Conservation (phyloP, 2,113 vertebrate genomes). For the Boulengeromyrus knoepffleri region DNA sequence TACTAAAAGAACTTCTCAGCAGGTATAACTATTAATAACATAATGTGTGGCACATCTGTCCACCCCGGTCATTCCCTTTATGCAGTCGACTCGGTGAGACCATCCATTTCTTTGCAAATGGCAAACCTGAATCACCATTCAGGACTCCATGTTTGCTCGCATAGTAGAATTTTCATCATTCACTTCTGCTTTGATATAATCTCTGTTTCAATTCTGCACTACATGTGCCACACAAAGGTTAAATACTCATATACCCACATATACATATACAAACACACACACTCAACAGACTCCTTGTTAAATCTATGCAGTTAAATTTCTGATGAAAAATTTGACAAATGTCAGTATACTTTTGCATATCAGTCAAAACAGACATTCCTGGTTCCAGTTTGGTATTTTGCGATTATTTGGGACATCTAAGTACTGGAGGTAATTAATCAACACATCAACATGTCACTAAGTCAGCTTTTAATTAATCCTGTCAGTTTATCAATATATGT, state of each 20-base stretch:
- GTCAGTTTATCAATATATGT: too few relatives aligned
- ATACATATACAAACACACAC: background rate
- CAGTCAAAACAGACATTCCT: background rate
- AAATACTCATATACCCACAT: background rate
- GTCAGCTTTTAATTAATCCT: background rate
- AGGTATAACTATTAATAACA: constrained; percentile 41
- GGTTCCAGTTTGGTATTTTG: background rate
- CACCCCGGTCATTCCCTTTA: constrained; percentile 20
- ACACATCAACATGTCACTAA: background rate
- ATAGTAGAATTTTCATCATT: constrained; percentile 3
- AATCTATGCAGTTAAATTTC: background rate
- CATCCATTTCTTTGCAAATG: constrained; percentile 5
- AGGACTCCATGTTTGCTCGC: background rate
- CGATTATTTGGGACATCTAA: background rate
- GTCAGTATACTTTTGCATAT: background rate
- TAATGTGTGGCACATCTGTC: constrained; percentile 49
- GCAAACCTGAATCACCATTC: background rate
- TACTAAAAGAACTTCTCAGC: constrained; percentile 42
- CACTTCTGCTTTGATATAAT: background rate
- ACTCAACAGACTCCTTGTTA: background rate
- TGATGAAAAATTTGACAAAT: background rate
- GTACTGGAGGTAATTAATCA: background rate
- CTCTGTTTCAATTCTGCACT: constrained; percentile 13
- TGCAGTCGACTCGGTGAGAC: background rate
- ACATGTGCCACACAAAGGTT: background rate